Conservation (phyloP, 2,888 invertebrate species). For the Tinea semifulvella region DNA sequence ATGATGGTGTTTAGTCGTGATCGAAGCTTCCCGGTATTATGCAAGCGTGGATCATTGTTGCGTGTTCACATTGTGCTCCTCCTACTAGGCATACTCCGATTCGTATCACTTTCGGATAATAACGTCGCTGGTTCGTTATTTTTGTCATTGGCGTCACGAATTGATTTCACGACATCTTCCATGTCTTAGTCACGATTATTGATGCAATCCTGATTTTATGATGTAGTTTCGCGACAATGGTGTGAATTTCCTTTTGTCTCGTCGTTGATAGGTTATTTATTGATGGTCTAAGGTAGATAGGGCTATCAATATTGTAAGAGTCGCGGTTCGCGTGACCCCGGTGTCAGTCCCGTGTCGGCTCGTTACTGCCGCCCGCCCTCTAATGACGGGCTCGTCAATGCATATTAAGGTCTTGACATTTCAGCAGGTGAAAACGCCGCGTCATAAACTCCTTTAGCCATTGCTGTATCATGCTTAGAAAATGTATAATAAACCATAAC, state of each 20-base stretch:
- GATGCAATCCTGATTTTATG: constrained; percentile 31
- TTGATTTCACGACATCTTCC: constrained; percentile 31
- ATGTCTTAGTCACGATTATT: constrained; percentile 36
- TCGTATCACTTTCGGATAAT: constrained; percentile 36
- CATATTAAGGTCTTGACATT: constrained; percentile 26
- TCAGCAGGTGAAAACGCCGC: constrained; percentile 18
- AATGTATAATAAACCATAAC: background rate
- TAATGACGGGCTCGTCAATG: constrained; percentile 30
- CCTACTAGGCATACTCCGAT: constrained; percentile 15
- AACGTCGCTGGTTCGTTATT: constrained; percentile 36
- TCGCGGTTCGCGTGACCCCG: constrained; percentile 25
- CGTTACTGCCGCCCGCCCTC: constrained; percentile 17
- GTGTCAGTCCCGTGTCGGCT: constrained; percentile 20
- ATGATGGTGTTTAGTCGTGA: constrained; percentile 31
- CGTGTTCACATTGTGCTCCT: constrained; percentile 19
- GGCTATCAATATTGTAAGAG: constrained; percentile 14
- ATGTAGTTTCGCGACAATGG: background rate
- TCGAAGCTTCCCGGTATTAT: constrained; percentile 39
- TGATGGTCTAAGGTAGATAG: background rate
- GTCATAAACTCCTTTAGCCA: background rate
- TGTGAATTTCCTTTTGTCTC: constrained; percentile 6
- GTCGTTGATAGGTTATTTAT: constrained; percentile 5
- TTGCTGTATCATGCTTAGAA: background rate
- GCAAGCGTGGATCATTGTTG: constrained; percentile 31
- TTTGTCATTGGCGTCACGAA: constrained; percentile 43